Base-by-base conservation (phyloP, 2,888 invertebrate species). In the Margaritifera margaritifera region DNA sequence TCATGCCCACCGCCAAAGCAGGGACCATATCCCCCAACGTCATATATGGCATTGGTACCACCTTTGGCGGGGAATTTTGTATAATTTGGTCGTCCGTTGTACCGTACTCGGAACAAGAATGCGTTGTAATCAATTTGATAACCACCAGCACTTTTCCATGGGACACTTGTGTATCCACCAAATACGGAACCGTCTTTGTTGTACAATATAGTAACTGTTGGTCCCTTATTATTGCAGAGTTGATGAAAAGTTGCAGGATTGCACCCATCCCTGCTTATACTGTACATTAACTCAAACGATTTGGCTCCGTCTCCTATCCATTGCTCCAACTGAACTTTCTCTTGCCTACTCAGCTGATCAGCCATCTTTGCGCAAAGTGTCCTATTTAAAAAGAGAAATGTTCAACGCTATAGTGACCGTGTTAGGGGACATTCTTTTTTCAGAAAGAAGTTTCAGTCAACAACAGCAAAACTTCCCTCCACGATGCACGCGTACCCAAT, bases 171-270 rank as follows among this genome's bases (percentile, higher is more conserved):
- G 53, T 76, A 79, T 4, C 77, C 79, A 18, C 79, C 79, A 56
- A 69, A 79, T 22, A 79, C 68, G n/a, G 66, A 75, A 42, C 71
- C 69, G 25, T 70, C 66, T 22, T 64, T 68, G 66, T 79, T 79
- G 68, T 75, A 79, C 50, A 74, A 54, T 6, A 79, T 69, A 1
- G 74, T 72, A 6, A 79, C 72, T 2, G 79, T 79, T 6, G 79
- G 64, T 1, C 79, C 77, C 60, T 77, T 57, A 27, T 77, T 72
- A 72, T 79, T 67, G 68, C 79, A 79, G 56, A 71, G 64, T 56
- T 74, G 64, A 53, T 79, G 79, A 52, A 79, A 79, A 3, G 70
- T 52, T 4, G 62, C 53, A 20, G 69, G 54, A 11, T 42, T 68
- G 58, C 75, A 76, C 0, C 77, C 76, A 59, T 79, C 76, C 52